Conservation (phyloP, 2,113 vertebrate genomes). For the Origma solitaria region DNA sequence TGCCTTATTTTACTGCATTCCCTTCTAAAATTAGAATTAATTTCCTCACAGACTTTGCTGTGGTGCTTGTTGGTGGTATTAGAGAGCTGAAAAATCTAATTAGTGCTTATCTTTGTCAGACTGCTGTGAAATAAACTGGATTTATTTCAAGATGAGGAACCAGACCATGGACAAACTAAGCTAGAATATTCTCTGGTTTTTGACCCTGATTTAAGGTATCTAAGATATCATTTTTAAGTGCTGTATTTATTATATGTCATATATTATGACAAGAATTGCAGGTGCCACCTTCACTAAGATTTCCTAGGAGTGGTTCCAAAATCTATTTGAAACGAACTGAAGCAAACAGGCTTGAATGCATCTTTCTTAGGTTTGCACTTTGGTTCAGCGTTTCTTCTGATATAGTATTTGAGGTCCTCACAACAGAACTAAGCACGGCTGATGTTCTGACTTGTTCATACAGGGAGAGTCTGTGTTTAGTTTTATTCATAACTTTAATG, state of each 20-base stretch:
- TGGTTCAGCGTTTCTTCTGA: not conserved
- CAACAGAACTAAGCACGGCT: not conserved
- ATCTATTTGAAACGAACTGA: not conserved
- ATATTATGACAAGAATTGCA: not conserved
- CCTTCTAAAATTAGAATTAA: not conserved
- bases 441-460: not conserved
- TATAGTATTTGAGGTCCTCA: not conserved
- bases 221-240: not conserved
- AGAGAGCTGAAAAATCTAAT: not conserved
- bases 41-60: not conserved
- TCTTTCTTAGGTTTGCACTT: not conserved
- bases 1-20: not conserved
- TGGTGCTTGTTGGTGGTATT: not conserved
- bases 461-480: not conserved
- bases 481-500: not conserved
- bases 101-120: not conserved
- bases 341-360: not conserved
- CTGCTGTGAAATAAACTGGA: not conserved
- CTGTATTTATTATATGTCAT: not conserved
- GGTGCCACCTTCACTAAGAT: not conserved
- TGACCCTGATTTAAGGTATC: not conserved
- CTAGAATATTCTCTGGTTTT: not conserved
- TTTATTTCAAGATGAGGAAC: not conserved
- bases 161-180: not conserved
- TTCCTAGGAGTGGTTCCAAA: not conserved